Evolutionary conservation across 2,797 vertebrate species (phyloP).

Genomic region (Sebastes steindachneri): DNA sequence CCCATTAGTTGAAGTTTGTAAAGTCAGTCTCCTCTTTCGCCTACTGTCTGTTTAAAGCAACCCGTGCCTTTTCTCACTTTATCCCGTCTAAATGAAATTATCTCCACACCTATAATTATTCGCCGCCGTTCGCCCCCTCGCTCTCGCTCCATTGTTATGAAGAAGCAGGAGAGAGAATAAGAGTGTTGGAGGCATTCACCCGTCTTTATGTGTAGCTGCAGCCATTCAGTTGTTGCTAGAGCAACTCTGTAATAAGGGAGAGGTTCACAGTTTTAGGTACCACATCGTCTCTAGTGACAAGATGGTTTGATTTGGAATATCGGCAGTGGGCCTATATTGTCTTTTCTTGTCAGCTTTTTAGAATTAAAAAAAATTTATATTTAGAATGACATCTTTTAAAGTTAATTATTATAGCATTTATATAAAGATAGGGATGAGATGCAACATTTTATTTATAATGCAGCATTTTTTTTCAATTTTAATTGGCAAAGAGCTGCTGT

Average conservation of each 20-base stretch:
- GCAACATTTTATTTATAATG: neutral
- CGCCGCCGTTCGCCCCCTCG: neutral
- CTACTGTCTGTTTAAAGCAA: slow-evolving; percentile 1
- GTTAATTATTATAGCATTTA: neutral
- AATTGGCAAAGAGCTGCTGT: neutral
- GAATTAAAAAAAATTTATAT: neutral
- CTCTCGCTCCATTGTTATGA: neutral
- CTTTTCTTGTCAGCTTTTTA: neutral
- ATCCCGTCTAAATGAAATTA: slow-evolving; percentile 29
- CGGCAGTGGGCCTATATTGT: neutral
- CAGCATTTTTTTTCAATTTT: neutral
- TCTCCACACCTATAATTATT: slow-evolving; percentile 27
- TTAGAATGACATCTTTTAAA: neutral
- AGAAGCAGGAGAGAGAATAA: neutral
- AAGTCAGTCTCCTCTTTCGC: neutral
- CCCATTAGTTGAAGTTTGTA: slow-evolving; percentile 20
- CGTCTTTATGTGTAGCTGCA: slow-evolving; percentile 11
- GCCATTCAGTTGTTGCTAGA: slow-evolving; percentile 32
- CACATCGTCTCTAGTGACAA: neutral
- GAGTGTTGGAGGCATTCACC: neutral
- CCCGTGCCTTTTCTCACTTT: neutral
- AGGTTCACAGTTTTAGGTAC: neutral
- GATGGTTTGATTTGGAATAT: neutral
- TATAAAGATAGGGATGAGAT: neutral
- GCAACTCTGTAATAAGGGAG: slow-evolving; percentile 16